phyloP scores from a whole-genome alignment of 2,113 vertebrate species.

The Periophthalmus modestus region DNA sequence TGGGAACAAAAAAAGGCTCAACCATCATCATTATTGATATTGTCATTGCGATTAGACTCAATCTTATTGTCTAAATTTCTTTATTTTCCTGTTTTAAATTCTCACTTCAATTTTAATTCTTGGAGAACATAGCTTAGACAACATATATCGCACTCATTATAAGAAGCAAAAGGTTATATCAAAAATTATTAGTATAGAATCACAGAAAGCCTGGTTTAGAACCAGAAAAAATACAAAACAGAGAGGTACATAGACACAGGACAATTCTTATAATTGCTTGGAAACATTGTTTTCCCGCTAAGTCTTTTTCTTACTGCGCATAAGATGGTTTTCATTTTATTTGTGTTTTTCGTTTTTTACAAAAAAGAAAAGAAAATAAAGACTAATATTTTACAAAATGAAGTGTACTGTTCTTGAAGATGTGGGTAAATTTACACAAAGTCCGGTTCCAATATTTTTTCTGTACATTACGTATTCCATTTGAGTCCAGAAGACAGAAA shows the following conservation, averaged over 20 bases:
- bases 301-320: constrained; percentile 96
- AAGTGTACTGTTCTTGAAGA: constrained; percentile 92
- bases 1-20: constrained; percentile 73
- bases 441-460: constrained; percentile 89
- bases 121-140: constrained; percentile 99
- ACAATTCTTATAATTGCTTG: constrained; percentile 99
- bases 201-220: constrained; percentile 99
- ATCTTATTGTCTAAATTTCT: constrained; percentile 94
- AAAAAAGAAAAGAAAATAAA: constrained; percentile 93
- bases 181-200: constrained; percentile 99
- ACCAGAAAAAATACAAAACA: constrained; percentile 99
- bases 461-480: constrained; percentile 98
- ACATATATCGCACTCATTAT: constrained; percentile 99
- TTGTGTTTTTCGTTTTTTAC: constrained; percentile 82
- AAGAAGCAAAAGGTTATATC: constrained; percentile 99
- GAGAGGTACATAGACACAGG: constrained; percentile 99
- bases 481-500: constrained; percentile 83
- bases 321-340: constrained; percentile 92
- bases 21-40: constrained; percentile 84
- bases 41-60: constrained; percentile 92
- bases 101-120: constrained; percentile 99
- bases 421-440: constrained; percentile 87
- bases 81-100: constrained; percentile 98
- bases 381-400: constrained; percentile 99
- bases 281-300: constrained; percentile 98